Evolutionary conservation across 2,113 vertebrate genomes (phyloP), one percentile per base, ranked within the genome.

Genomic region (Sylvicapra grimmia): DNA sequence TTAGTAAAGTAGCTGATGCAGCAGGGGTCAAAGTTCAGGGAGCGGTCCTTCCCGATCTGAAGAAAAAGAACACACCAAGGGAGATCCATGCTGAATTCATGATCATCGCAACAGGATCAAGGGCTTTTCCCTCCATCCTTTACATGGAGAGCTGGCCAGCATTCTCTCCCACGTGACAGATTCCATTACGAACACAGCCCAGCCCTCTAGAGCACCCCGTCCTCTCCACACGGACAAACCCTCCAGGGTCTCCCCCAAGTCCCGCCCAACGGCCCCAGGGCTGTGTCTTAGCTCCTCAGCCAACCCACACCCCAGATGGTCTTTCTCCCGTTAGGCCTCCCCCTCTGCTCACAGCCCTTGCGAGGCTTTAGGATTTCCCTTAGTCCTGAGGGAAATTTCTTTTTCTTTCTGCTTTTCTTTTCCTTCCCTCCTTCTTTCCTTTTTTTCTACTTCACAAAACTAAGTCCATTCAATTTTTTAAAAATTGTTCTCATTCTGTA

Each of bases 1-100:
- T 99, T 99, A 5, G 99, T 99, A 96, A 99, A 99, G 98, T 99
- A 99, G 98, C 99, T 99, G 96, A 99, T 97, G 54, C 99, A 99
- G 98, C 99, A 99, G 0, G 99, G 99, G 98, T 99, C 99, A 98
- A 99, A 99, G 98, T 98, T 99, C 93, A 99, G 98, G 40, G 94
- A 91, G 94, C 99, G 99, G 98, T 99, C 99, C 98, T 99, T 99
- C 95, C 99, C 99, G 94, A 99, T 99, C 99, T 99, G 65, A 94
- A 94, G 33, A 94, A 31, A 96, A 96, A 98, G 88, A 59, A 91
- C 49, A 72, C 2, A 54, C 18, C 10, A 44, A 84, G 23, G 77
- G 31, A 49, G 56, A 63, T 14, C 14, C 53, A 89, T 10, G 44
- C 40, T 31, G 8, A 90, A 89, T 88, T 56, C 89, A 51, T 8